Evolutionary conservation across 1,140 invertebrate species (phyloP), one percentile per base, ranked within the genome.

Genomic region (Drosophila takahashii): DNA sequence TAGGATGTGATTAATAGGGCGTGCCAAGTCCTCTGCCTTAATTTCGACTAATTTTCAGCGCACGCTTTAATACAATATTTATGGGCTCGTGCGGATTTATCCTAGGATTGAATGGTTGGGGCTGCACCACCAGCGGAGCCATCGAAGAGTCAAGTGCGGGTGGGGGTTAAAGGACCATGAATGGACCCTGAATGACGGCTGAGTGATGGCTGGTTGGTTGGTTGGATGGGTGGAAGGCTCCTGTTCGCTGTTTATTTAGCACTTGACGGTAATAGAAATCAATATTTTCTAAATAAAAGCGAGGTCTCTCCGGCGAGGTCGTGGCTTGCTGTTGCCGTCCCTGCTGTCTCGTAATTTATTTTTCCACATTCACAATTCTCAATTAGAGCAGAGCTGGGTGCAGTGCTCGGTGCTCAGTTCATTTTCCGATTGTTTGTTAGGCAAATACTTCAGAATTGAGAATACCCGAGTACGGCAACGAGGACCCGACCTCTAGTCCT

Each of bases 291-390:
- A 89, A 89, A 89, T 89, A 89, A 84, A 75, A 61, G 61, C 60
- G 57, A 47, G 45, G 42, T 50, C 32, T 7, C 22, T 8, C 5
- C 44, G 13, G 65, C 59, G 57, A 42, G 41, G 39, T 56, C 39
- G 42, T 54, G 51, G 58, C 11, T 61, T 18, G 32, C 16, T 39
- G 11, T 57, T 22, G 22, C 22, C 79, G 65, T 61, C 15, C 32
- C 16, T 42, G 11, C 60, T 83, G 65, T 89, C 83, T 77, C 60
- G 84, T 77, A 89, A 87, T 87, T 87, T 87, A 87, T 87, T 89
- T 87, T 87, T 87, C 79, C 84, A 87, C 84, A 87, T 83, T 87
- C 85, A 89, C 83, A 87, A 87, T 89, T 87, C 85, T 84, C 83
- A 87, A 87, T 87, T 87, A 87, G 84, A 89, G 73, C 65, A 56